A percentile compares a stretch with the other conserved stretches of the same genome.
Conservation (phyloP, 2,888 invertebrate genomes). For the Empis stercorea region DNA sequence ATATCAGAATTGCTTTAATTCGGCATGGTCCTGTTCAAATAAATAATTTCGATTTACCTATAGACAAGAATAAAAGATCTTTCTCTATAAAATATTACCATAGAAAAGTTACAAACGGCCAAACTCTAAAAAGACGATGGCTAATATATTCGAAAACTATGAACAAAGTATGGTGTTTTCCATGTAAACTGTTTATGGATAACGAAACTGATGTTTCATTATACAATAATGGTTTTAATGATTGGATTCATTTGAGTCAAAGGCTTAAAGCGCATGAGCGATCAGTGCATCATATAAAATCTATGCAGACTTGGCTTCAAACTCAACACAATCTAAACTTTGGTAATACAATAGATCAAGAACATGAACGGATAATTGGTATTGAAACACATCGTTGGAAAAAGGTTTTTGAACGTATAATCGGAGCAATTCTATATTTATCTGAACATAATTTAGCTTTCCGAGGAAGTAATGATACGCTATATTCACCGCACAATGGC, state of each 20-base stretch:
- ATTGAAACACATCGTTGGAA: not conserved
- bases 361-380: not conserved
- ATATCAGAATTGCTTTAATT: not conserved
- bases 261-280: not conserved
- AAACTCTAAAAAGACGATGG: conserved; percentile 1
- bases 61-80: not conserved
- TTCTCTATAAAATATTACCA: not conserved
- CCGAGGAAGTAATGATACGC: not conserved
- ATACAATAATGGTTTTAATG: not conserved
- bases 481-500: conserved; percentile 2
- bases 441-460: conserved; percentile 5
- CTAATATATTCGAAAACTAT: not conserved
- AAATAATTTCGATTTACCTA: conserved; percentile 1
- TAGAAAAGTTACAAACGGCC: not conserved
- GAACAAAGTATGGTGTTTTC: not conserved
- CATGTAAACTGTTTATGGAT: not conserved
- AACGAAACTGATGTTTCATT: not conserved
- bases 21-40: not conserved
- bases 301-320: not conserved
- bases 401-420: conserved; percentile 2
- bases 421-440: conserved; percentile 3
- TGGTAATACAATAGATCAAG: not conserved
- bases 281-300: not conserved
- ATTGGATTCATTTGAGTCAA: not conserved
- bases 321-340: not conserved